Conservation (phyloP, 2,888 invertebrate species). For the Synergus umbraculus region DNA sequence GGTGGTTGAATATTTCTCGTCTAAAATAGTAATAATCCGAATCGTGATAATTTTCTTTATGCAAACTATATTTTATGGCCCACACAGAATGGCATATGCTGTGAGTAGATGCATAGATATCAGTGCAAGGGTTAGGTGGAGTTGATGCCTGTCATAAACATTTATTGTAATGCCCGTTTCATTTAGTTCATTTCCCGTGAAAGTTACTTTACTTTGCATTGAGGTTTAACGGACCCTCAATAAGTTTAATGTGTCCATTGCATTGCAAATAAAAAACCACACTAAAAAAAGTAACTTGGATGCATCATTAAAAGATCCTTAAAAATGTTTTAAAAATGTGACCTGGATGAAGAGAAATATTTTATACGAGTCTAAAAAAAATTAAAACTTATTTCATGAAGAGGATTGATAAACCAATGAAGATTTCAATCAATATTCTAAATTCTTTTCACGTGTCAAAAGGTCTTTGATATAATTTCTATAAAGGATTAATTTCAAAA, state of each 20-base stretch:
- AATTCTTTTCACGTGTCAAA: too few species aligned
- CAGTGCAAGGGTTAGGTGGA: background rate
- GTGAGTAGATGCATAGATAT: background rate
- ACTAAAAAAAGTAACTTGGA: background rate
- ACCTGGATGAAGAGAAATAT: background rate
- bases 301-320: background rate
- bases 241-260: background rate
- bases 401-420: too few species aligned
- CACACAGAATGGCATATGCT: background rate
- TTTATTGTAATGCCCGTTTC: background rate
- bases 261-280: background rate
- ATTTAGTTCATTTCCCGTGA: background rate
- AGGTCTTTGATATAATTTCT: too few species aligned
- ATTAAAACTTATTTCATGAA: too few species aligned
- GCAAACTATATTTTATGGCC: slow-evolving; percentile 6
- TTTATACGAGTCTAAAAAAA: too few species aligned
- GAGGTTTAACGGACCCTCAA: background rate
- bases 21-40: background rate
- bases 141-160: background rate
- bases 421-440: too few species aligned
- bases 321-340: background rate
- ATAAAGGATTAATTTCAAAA: background rate
- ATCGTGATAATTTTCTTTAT: background rate
- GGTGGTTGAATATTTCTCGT: background rate
- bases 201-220: background rate